Evolutionary conservation across 2,797 vertebrate genomes (phyloP).

Genomic region (Sebastes variabilis): DNA sequence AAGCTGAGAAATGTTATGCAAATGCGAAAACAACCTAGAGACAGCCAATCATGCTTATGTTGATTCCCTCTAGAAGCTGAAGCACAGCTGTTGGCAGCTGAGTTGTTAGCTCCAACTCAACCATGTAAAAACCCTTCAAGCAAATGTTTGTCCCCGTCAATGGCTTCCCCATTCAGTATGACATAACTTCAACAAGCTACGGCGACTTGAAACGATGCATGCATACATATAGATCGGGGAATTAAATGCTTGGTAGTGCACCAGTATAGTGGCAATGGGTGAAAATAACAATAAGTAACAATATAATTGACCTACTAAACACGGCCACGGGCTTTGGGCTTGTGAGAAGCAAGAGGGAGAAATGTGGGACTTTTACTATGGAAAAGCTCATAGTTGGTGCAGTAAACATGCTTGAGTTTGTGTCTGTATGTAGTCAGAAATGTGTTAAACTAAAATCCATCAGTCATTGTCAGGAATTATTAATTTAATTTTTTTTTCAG

Average conservation of each 20-base stretch:
- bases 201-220: background rate
- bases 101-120: background rate
- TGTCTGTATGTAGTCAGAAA: background rate
- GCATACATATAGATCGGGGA: background rate
- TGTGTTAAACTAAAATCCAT: background rate
- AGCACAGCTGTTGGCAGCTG: background rate
- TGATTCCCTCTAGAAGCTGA: background rate
- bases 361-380: background rate
- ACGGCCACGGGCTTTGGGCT: background rate
- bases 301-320: background rate
- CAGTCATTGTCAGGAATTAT: too few species aligned
- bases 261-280: background rate
- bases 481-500: too few species aligned
- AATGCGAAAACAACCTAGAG: background rate
- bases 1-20: background rate
- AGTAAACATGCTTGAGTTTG: background rate
- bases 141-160: background rate
- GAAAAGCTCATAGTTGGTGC: background rate
- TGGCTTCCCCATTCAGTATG: background rate
- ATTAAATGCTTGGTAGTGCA: background rate
- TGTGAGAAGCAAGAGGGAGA: background rate
- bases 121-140: background rate
- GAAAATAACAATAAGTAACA: background rate
- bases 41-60: background rate
- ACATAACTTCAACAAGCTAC: background rate